Conservation (phyloP, 2,888 invertebrate species). For the Erpobdella octoculata region DNA sequence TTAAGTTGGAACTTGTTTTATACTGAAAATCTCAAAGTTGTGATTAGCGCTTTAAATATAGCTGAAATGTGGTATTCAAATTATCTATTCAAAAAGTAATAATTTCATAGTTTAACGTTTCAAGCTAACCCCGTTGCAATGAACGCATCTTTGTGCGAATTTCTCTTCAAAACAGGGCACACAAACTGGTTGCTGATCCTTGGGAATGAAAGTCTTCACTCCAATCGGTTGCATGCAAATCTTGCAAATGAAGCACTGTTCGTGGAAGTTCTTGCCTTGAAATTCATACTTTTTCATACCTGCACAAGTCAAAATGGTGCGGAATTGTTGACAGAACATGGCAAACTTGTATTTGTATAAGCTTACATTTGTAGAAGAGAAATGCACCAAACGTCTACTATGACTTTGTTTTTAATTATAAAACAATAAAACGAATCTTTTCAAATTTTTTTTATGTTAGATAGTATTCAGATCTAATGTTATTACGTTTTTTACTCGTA, state of each 20-base stretch:
- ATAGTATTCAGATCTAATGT: background rate
- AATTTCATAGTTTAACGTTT: background rate
- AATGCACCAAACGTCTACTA: no score
- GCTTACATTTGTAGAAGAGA: no score
- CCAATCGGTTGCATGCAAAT: constrained; percentile 90
- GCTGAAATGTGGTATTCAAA: no score
- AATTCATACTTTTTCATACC: constrained; percentile 99
- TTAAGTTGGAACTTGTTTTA: no score
- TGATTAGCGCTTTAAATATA: no score
- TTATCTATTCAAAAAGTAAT: background rate
- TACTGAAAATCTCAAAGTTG: no score
- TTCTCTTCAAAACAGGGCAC: constrained; percentile 98
- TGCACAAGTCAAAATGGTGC: no score
- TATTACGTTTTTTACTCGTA: background rate
- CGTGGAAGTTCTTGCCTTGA: constrained; percentile 99
- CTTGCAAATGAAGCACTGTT: constrained; percentile 97
- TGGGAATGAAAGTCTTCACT: constrained; percentile 96
- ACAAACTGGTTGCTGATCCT: constrained; percentile 91
- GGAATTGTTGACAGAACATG: no score
- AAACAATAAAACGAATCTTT: no score
- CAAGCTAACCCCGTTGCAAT: constrained; percentile 37
- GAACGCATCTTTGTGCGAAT: constrained; percentile 85
- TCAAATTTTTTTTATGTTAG: no score
- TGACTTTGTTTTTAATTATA: no score
- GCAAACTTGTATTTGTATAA: no score